These are phyloP conservation scores for Oreortyx pictus DNA, from an alignment of 2,797 vertebrate species.

Conservation along the genomic window DNA sequence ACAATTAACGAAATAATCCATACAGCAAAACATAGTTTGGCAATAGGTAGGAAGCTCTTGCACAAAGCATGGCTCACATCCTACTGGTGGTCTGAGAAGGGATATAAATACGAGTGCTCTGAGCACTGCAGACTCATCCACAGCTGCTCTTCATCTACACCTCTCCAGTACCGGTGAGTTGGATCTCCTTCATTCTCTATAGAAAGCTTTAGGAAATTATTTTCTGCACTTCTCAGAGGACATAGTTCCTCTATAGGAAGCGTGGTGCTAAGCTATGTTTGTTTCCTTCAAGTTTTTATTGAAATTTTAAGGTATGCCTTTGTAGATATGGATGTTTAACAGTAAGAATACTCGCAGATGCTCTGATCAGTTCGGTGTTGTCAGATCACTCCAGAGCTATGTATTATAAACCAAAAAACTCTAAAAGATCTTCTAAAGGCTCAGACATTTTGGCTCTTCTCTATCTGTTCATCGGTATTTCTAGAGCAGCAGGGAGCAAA, in stretches of 20 bases:
- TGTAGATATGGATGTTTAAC: rapidly evolving
- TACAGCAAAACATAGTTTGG: conserved; percentile 1
- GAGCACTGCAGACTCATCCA: neutral
- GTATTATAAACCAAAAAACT: rapidly evolving
- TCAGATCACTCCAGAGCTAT: neutral
- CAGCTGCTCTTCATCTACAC: rapidly evolving
- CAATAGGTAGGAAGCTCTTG: neutral
- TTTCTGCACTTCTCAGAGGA: neutral
- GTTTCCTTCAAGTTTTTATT: neutral
- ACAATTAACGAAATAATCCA: conserved; percentile 45
- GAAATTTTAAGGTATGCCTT: rapidly evolving
- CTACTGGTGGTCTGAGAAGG: conserved; percentile 9
- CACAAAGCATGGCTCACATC: neutral
- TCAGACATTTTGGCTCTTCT: neutral
- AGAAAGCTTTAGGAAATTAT: neutral
- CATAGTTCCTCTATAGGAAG: neutral
- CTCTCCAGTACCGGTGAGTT: conserved; percentile 28
- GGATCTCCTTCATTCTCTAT: neutral
- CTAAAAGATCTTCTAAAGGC: no score
- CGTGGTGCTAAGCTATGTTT: no score
- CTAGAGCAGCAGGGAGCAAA: neutral
- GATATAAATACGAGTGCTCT: conserved; percentile 23
- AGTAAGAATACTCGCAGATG: neutral
- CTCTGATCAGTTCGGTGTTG: rapidly evolving
- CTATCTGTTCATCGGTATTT: no score